A percentile compares a stretch with the other conserved stretches of the same genome.
These are phyloP conservation scores for Tipula confusa DNA, from an alignment of 2,888 invertebrate genomes.

Conservation along the genomic window DNA sequence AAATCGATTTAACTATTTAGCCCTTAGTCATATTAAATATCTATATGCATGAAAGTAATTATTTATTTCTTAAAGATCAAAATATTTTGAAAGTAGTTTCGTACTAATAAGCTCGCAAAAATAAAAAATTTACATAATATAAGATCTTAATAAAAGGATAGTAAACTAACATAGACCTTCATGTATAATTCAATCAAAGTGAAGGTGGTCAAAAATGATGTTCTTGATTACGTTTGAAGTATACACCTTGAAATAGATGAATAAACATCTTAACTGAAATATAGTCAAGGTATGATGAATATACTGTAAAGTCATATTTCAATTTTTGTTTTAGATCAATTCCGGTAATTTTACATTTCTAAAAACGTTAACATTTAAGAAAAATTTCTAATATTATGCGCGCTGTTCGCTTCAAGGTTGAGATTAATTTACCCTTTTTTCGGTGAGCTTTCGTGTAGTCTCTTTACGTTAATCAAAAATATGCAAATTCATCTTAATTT, in stretches of 20 bases:
- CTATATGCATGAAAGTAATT: not conserved
- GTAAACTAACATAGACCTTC: not conserved
- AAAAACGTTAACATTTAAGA: not conserved
- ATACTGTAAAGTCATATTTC: not conserved
- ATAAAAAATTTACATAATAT: not conserved
- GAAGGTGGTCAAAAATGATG: not conserved
- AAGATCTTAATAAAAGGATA: not conserved
- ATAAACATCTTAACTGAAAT: not conserved
- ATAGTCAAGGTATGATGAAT: not conserved
- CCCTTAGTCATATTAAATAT: not conserved
- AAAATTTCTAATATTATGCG: not conserved
- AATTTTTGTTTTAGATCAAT: not conserved
- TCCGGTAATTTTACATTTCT: not conserved
- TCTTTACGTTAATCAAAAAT: not conserved
- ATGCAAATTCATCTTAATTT: slow-evolving; percentile 6
- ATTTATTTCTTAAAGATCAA: not conserved
- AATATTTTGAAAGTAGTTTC: not conserved
- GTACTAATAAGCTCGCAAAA: not conserved
- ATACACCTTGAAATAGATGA: not conserved
- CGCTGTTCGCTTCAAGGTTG: not conserved
- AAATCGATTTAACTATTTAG: not conserved
- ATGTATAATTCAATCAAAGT: not conserved
- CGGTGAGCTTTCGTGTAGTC: not conserved
- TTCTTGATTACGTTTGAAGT: not conserved
- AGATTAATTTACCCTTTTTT: not conserved